Conservation (phyloP, 1,140 invertebrate species). For the Nephila pilipes region DNA sequence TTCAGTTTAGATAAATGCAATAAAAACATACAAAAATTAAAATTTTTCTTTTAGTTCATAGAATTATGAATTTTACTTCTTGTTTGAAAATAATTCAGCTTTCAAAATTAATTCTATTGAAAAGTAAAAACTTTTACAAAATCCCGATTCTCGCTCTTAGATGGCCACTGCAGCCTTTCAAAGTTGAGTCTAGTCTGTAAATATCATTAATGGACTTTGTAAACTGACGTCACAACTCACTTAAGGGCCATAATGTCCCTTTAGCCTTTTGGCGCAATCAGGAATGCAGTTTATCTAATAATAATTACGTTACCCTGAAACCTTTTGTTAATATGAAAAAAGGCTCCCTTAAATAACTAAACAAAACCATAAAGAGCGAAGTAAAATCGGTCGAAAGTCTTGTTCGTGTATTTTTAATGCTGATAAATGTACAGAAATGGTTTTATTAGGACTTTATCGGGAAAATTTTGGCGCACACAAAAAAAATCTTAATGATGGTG, state of each 20-base stretch:
- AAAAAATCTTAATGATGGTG: constrained; percentile 51
- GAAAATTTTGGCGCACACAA: constrained; percentile 14
- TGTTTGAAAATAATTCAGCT: not conserved
- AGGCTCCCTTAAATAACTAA: constrained; percentile 43
- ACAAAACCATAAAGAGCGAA: constrained; percentile 41
- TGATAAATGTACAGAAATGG: constrained; percentile 51
- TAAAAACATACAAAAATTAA: not conserved
- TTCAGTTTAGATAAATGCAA: not conserved
- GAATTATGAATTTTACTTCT: not conserved
- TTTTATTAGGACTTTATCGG: constrained; percentile 64
- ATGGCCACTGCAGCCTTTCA: not conserved
- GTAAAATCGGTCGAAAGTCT: constrained; percentile 32
- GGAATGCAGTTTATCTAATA: constrained; percentile 61
- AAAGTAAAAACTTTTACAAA: not conserved
- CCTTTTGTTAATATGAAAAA: constrained; percentile 55
- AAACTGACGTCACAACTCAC: constrained; percentile 60
- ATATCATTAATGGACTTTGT: constrained; percentile 52
- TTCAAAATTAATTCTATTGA: not conserved
- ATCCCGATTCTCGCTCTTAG: not conserved
- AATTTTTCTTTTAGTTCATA: not conserved
- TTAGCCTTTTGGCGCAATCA: constrained; percentile 66
- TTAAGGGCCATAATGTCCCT: constrained; percentile 56
- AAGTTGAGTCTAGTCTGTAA: not conserved
- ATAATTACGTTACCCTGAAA: constrained; percentile 59
- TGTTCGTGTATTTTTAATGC: constrained; percentile 61